Percentiles rank a stretch among this genome's conserved stretches.
These are phyloP conservation scores for Zelostemma sp. DNA, from an alignment of 1,140 invertebrate genomes.

Conservation along the genomic window DNA sequence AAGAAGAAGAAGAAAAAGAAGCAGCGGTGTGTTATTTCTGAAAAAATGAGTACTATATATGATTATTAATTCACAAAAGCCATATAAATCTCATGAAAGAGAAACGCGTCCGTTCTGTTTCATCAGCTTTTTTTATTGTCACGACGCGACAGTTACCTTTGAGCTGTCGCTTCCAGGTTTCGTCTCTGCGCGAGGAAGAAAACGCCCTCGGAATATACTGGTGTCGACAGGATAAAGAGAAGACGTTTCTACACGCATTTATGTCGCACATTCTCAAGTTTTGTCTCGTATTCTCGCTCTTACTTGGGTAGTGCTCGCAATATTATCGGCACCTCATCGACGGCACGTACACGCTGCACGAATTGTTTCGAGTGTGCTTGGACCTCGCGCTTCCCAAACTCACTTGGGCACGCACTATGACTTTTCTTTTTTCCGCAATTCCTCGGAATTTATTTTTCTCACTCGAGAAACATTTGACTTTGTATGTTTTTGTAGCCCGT, in stretches of 20 bases:
- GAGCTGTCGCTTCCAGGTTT: constrained; percentile 40
- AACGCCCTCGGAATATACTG: constrained; percentile 52
- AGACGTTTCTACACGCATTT: constrained; percentile 62
- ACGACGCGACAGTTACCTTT: constrained; percentile 22
- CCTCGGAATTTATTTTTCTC: too few species aligned
- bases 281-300: constrained; percentile 32
- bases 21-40: too few species aligned
- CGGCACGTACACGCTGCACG: constrained; percentile 63
- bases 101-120: constrained; percentile 15
- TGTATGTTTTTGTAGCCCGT: too few species aligned
- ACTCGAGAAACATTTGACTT: too few species aligned
- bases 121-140: constrained; percentile 20
- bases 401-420: constrained; percentile 30
- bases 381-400: constrained; percentile 48
- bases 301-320: constrained; percentile 40
- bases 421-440: background rate
- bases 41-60: too few species aligned
- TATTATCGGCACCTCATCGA: constrained; percentile 57
- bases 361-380: constrained; percentile 62
- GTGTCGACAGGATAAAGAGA: constrained; percentile 65
- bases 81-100: too few species aligned
- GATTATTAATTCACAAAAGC: too few species aligned
- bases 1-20: too few species aligned
- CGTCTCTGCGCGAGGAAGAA: constrained; percentile 31
- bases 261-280: constrained; percentile 58